These are phyloP conservation scores for Hyperoplus lanceolatus DNA, from an alignment of 2,797 vertebrate species.

Conservation along the genomic window DNA sequence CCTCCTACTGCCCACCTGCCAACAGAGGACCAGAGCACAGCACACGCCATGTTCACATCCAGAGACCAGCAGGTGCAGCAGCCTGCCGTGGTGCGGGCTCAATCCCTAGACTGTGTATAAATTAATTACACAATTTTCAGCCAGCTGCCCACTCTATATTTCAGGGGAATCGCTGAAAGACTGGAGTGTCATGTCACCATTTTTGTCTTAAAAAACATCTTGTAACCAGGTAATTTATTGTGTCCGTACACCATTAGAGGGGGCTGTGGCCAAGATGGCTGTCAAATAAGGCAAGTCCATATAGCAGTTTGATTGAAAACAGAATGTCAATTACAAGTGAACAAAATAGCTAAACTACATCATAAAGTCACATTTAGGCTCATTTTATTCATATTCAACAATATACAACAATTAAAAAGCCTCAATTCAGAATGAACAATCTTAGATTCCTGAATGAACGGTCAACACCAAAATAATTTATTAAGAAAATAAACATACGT, in stretches of 20 bases:
- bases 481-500: conserved; percentile 82
- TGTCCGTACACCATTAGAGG: conserved; percentile 21
- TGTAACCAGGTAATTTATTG: not conserved
- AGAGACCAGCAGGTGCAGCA: conserved; percentile 17
- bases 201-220: too few species aligned
- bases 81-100: not conserved
- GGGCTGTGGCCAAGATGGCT: not conserved
- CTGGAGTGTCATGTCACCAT: too few species aligned
- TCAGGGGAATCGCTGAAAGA: too few species aligned
- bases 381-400: conserved; percentile 57
- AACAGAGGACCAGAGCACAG: conserved; percentile 26
- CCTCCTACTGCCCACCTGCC: not conserved
- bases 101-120: too few species aligned
- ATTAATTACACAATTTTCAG: too few species aligned
- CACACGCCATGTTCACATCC: not conserved
- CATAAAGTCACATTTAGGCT: conserved; percentile 35
- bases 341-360: conserved; percentile 9
- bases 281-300: not conserved
- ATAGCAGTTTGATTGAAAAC: not conserved
- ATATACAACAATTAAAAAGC: conserved; percentile 63
- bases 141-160: too few species aligned
- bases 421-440: conserved; percentile 51
- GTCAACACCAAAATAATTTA: conserved; percentile 81
- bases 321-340: not conserved
- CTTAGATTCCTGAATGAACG: conserved; percentile 64